These are phyloP conservation scores for Cinclus cinclus DNA, from an alignment of 2,113 vertebrate species.

Conservation along the genomic window DNA sequence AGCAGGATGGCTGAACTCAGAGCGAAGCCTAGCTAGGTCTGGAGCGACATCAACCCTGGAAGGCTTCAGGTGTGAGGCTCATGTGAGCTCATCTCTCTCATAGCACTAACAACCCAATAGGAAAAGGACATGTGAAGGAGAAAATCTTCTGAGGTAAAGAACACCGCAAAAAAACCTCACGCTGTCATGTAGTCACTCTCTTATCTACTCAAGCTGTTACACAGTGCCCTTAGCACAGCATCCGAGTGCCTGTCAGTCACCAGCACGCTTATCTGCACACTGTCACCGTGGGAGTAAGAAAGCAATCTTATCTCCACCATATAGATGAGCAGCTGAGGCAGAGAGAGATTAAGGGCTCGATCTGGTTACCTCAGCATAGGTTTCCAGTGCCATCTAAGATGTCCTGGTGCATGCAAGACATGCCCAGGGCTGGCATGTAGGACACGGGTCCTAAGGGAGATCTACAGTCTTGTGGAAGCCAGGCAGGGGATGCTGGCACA, in stretches of 20 bases:
- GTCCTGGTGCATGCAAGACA: not conserved
- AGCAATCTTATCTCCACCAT: slow-evolving; percentile 21
- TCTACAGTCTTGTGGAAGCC: not conserved
- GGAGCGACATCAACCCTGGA: not conserved
- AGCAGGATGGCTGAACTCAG: not conserved
- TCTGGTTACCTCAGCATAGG: not conserved
- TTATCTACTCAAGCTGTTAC: slow-evolving; percentile 24
- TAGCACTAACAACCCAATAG: not conserved
- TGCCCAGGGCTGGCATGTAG: not conserved
- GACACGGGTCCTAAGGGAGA: not conserved
- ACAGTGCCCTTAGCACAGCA: not conserved
- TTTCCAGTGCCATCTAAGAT: not conserved
- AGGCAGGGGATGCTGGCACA: not conserved
- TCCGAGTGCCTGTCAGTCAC: slow-evolving; percentile 10
- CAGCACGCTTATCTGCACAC: not conserved
- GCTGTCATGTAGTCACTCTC: slow-evolving; percentile 1
- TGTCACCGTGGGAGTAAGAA: not conserved
- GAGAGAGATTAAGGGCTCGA: not conserved
- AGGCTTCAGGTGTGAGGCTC: not conserved
- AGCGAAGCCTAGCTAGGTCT: not conserved
- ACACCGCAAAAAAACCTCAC: not conserved
- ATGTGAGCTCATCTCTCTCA: not conserved
- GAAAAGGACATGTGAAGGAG: slow-evolving; percentile 19
- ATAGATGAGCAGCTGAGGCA: not conserved
- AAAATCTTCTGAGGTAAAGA: slow-evolving; percentile 14